A percentile compares a stretch with the other conserved stretches of the same genome.
These are phyloP conservation scores for Aleiodes leptofemur DNA, from an alignment of 2,888 invertebrate species.

Conservation along the genomic window DNA sequence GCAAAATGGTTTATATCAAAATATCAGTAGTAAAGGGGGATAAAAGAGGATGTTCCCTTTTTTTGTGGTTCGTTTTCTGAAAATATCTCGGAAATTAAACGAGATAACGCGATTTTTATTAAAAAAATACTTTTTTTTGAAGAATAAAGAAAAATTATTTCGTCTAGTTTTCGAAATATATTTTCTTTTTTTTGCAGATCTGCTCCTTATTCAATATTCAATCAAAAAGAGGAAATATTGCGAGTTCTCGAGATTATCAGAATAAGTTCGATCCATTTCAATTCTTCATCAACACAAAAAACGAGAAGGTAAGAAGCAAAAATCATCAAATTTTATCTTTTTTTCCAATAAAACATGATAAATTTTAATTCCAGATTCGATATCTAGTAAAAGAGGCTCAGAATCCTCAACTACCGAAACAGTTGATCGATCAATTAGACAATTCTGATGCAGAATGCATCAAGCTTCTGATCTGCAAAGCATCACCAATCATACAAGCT, in stretches of 20 bases:
- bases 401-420: slow-evolving; percentile 80
- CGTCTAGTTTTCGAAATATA: too few species aligned
- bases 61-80: too few species aligned
- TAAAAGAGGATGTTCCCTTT: too few species aligned
- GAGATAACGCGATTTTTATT: too few species aligned
- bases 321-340: too few species aligned
- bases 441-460: slow-evolving; percentile 83
- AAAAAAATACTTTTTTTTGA: too few species aligned
- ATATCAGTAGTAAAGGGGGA: too few species aligned
- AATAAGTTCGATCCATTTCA: slow-evolving; percentile 74
- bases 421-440: slow-evolving; percentile 79
- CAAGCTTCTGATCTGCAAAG: slow-evolving; percentile 85
- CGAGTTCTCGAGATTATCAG: slow-evolving; percentile 47
- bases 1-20: neutral
- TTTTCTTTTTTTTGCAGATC: slow-evolving; percentile 76
- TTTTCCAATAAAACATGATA: neutral
- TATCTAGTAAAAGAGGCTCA: slow-evolving; percentile 79
- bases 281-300: slow-evolving; percentile 82
- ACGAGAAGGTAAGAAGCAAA: slow-evolving; percentile 74
- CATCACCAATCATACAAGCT: slow-evolving; percentile 84
- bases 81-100: too few species aligned
- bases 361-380: slow-evolving; percentile 63
- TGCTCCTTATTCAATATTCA: slow-evolving; percentile 78
- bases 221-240: slow-evolving; percentile 70
- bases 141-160: too few species aligned